Percentiles rank a stretch among this genome's conserved stretches.
phyloP scores from a whole-genome alignment of 2,797 vertebrate genomes.

The Enteromius paludinosus region DNA sequence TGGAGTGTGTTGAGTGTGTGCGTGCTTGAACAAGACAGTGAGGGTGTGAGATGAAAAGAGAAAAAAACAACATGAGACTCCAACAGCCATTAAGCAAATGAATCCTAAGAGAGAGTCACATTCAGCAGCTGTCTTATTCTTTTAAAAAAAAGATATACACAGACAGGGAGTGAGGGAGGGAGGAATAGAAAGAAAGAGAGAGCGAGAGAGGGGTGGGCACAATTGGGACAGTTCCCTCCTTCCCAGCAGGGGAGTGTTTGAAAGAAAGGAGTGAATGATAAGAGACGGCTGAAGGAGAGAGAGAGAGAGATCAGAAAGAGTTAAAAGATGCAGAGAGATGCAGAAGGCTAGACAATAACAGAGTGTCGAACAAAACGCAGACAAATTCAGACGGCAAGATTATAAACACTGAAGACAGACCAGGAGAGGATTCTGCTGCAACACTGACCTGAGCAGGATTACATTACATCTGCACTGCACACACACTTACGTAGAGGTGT shows the following conservation, averaged over 20 bases:
- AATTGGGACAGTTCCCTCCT: slow-evolving; percentile 56
- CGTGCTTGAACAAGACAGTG: background rate
- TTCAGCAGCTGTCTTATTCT: slow-evolving; percentile 37
- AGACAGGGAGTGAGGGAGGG: slow-evolving; percentile 11
- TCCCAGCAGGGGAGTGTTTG: slow-evolving; percentile 49
- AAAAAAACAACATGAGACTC: slow-evolving; percentile 47
- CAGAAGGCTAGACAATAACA: background rate
- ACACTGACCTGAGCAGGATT: slow-evolving; percentile 52
- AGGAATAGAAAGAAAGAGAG: slow-evolving; percentile 5
- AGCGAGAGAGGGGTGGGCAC: slow-evolving; percentile 45
- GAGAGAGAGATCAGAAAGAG: slow-evolving; percentile 43
- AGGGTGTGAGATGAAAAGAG: slow-evolving; percentile 46
- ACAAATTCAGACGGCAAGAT: slow-evolving; percentile 28
- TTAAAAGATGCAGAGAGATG: slow-evolving; percentile 40
- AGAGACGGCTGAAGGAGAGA: slow-evolving; percentile 45
- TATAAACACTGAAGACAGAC: slow-evolving; percentile 32
- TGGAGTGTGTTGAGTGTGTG: slow-evolving; percentile 8
- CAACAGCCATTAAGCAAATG: slow-evolving; percentile 39
- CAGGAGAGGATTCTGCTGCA: slow-evolving; percentile 37
- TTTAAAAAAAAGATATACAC: slow-evolving; percentile 12
- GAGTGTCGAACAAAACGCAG: slow-evolving; percentile 40
- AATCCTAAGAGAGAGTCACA: slow-evolving; percentile 37
- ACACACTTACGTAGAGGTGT: slow-evolving; percentile 19
- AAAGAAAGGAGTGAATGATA: slow-evolving; percentile 49
- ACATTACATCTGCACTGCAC: slow-evolving; percentile 49